Evolutionary conservation across 2,888 invertebrate genomes (phyloP).

Genomic region (Lordiphosa fenestrarum): DNA sequence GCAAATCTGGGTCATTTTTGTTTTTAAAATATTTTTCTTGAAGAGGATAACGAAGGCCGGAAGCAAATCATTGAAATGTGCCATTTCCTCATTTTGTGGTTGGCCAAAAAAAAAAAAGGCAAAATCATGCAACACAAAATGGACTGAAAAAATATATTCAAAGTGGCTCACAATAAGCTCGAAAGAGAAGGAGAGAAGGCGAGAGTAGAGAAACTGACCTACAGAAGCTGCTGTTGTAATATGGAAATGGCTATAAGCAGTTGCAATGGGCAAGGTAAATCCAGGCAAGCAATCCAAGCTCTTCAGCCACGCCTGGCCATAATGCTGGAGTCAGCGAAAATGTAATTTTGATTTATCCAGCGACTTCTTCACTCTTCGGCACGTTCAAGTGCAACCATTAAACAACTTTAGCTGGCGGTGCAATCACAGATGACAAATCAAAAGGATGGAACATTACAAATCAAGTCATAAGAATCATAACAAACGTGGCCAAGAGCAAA

Average conservation of each 20-base stretch:
- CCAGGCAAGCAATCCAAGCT: background rate
- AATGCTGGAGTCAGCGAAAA: constrained; percentile 34
- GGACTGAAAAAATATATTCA: constrained; percentile 30
- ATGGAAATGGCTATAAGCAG: constrained; percentile 6
- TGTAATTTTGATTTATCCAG: constrained; percentile 4
- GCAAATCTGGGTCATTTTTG: constrained; percentile 4
- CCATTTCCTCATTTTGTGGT: constrained; percentile 64
- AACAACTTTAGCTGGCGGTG: constrained; percentile 60
- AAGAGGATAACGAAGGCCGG: constrained; percentile 42
- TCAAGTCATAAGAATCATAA: constrained; percentile 37
- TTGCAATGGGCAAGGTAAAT: constrained; percentile 5
- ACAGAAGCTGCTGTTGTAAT: constrained; percentile 4
- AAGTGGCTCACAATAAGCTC: constrained; percentile 21
- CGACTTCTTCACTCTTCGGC: constrained; percentile 41
- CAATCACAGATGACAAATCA: constrained; percentile 56
- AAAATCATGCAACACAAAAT: constrained; percentile 28
- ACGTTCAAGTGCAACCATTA: constrained; percentile 71
- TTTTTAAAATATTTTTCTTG: constrained; percentile 13
- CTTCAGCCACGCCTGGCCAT: background rate
- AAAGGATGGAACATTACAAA: constrained; percentile 67
- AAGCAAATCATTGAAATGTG: constrained; percentile 66
- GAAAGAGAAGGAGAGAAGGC: background rate
- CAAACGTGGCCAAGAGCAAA: constrained; percentile 51
- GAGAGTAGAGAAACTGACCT: constrained; percentile 3
- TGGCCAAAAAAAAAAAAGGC: constrained; percentile 13